Percentiles rank a stretch among this genome's conserved stretches.
These are phyloP conservation scores for Oncorhynchus clarkii DNA, from an alignment of 2,113 vertebrate genomes.

Conservation along the genomic window DNA sequence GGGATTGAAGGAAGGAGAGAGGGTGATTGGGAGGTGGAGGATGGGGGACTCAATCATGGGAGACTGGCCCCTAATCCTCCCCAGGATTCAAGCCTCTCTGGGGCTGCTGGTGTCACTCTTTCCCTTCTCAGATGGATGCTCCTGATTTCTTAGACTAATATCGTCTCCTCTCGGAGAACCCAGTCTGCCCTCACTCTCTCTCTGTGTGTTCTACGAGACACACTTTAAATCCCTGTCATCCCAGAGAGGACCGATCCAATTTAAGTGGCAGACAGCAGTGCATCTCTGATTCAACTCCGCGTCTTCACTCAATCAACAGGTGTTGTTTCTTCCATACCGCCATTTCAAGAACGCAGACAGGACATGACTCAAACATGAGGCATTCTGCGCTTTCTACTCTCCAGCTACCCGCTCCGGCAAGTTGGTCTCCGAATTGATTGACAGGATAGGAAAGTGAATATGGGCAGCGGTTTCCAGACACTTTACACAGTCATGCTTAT, in stretches of 20 bases:
- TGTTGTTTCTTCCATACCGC: slow-evolving; percentile 23
- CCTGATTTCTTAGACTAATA: slow-evolving; percentile 49
- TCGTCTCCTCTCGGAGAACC: slow-evolving; percentile 16
- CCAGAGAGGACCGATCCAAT: slow-evolving; percentile 40
- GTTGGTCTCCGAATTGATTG: slow-evolving; percentile 32
- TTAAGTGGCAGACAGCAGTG: slow-evolving; percentile 21
- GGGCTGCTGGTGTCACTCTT: slow-evolving; percentile 53
- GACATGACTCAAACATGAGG: slow-evolving; percentile 69
- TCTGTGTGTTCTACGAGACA: neutral
- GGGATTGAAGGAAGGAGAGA: neutral
- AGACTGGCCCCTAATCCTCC: slow-evolving; percentile 36
- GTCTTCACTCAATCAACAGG: slow-evolving; percentile 55
- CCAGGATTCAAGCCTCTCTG: slow-evolving; percentile 26
- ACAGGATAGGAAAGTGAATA: slow-evolving; percentile 37
- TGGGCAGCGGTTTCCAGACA: slow-evolving; percentile 30
- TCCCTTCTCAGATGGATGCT: slow-evolving; percentile 52
- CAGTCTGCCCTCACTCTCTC: neutral
- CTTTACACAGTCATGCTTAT: slow-evolving; percentile 55
- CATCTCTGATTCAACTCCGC: slow-evolving; percentile 3
- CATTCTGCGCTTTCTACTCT: slow-evolving; percentile 9
- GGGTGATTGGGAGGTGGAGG: neutral
- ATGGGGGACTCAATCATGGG: slow-evolving; percentile 14
- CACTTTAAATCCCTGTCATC: slow-evolving; percentile 15
- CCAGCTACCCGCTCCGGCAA: slow-evolving; percentile 22
- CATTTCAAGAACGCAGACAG: slow-evolving; percentile 31